These are phyloP conservation scores for Aleiodes alternator DNA, from an alignment of 2,888 invertebrate species.

Conservation along the genomic window DNA sequence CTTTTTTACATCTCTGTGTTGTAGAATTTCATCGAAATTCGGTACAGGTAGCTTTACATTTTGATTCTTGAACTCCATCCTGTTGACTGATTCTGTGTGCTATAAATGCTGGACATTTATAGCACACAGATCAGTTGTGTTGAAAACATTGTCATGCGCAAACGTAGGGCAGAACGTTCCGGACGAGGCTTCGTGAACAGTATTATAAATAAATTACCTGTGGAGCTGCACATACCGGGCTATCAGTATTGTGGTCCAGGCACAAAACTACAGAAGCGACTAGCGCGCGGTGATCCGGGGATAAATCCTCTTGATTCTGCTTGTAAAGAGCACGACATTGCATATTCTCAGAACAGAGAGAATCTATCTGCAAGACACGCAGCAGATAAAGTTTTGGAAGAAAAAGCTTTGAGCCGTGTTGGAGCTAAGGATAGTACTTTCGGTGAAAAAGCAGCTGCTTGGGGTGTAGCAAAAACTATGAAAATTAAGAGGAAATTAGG, in stretches of 20 bases:
- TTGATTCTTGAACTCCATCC: constrained; percentile 40
- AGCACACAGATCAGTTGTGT: background rate
- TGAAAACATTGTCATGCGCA: background rate
- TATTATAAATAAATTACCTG: constrained; percentile 52
- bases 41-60: constrained; percentile 31
- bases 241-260: background rate
- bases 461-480: constrained; percentile 63
- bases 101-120: constrained; percentile 2
- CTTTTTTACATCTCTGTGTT: background rate
- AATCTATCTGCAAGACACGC: constrained; percentile 58
- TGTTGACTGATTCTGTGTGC: background rate
- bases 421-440: constrained; percentile 61
- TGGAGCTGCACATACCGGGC: constrained; percentile 55
- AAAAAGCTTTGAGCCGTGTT: constrained; percentile 64
- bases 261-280: too few relatives aligned
- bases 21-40: constrained; percentile 43
- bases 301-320: too few relatives aligned
- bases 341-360: constrained; percentile 52
- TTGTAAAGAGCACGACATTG: constrained; percentile 20
- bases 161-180: background rate
- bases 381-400: constrained; percentile 67
- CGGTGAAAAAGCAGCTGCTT: constrained; percentile 65
- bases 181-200: constrained; percentile 48
- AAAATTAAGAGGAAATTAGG: constrained; percentile 64
- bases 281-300: too few relatives aligned